Evolutionary conservation across 2,797 vertebrate genomes (phyloP), one percentile per base, ranked within the genome.

Genomic region (Acipenser transmontanus): DNA sequence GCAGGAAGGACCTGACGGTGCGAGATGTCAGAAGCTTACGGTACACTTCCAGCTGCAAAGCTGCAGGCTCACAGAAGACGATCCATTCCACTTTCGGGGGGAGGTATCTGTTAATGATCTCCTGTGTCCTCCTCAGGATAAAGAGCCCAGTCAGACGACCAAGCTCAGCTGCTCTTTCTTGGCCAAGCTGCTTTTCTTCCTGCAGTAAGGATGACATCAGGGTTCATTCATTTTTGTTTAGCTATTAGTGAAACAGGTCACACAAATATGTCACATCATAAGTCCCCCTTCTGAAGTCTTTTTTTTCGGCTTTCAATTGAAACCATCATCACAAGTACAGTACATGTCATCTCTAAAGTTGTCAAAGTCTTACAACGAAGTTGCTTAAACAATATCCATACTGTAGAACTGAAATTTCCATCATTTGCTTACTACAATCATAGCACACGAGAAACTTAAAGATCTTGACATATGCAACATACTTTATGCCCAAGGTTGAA

Each of bases 101-200:
- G 65, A 99, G 88, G 81, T 96, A 99, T 64, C 85, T 78, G 79
- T 96, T 94, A 78, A 98, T 98, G 77, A 98, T 90, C 78, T 96
- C 97, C 73, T 99, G 95, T 0, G 97, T 99, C 71, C 97, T 89
- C 73, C 97, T 91, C 69, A 99, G 88, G 70, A 94, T 92, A 84
- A 97, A 99, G 69, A 91, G 87, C 57, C 94, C 88, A 1, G 97
- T 98, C 61, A 98, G 84, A 10, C 90, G 91, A 50, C 89, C 90
- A 62, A 99, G 94, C 82, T 99, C 95, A 9, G 87, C 72, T 0
- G 95, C 95, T 79, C 97, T 91, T 76, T 89, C 93, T 68, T 94
- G 93, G 72, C 97, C 97, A 69, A 99, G 79, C 63, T 80, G 68
- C 66, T 86, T 90, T 76, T 96, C 93, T 66, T 97, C 96, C 97